Evolutionary conservation across 1,140 invertebrate species (phyloP), one percentile per base, ranked within the genome.

Genomic region (Holotrichia oblita): DNA sequence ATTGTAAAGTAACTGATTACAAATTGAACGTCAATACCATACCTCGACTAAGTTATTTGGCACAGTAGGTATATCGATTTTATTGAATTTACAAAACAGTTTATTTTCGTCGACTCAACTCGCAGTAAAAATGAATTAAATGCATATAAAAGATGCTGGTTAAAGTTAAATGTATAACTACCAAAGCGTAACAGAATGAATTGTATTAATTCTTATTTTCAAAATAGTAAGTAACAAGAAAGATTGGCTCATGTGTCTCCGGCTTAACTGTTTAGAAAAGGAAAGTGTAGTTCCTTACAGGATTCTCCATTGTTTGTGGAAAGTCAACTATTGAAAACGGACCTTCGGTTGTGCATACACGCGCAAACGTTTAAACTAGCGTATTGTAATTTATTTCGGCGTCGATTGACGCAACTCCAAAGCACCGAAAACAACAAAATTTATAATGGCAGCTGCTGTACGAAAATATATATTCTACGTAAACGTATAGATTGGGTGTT

Each of bases 381-480:
- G 48, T 17, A 48, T 55, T 55, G n/a, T 55, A 55, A 55, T 55
- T 55, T 55, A 55, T 55, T 55, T 55, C 48, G 48, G 48, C 48
- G 48, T 55, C 48, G 48, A 55, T 55, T 55, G 48, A 55, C 48
- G 48, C 48, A 55, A 55, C 48, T 55, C 14, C 48, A 17, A 55
- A 55, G 48, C 14, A 55, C 14, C 48, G 14, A 55, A 55, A 55
- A 55, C 48, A 55, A 55, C 48, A 55, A 55, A 55, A 55, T 55
- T 55, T 55, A 55, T 55, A 55, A 55, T 55, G 48, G 48, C 48
- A 55, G 48, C 48, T 55, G 48, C 48, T 17, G 9, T 55, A 55
- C 48, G n/a, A 55, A 55, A 55, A 55, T 55, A 55, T 48, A 48
- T 48, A 48, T 48, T 48, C 44, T n/a, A n/a, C 44, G 44, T 48